Evolutionary conservation across 2,888 invertebrate genomes (phyloP), one percentile per base, ranked within the genome.

Genomic region (Spisula subtruncata): DNA sequence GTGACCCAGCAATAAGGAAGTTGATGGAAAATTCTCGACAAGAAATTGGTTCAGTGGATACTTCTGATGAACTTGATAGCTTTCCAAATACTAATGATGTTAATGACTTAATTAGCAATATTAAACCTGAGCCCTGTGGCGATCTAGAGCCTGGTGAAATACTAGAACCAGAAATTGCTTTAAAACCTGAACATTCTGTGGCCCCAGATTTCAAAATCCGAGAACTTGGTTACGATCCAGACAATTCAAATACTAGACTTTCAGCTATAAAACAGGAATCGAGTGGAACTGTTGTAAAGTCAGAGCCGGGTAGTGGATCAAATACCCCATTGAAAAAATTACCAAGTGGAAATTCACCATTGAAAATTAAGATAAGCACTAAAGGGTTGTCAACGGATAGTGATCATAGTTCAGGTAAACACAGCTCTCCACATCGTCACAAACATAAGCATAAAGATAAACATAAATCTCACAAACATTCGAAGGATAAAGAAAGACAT

Each of bases 341-440:
- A 84, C 54, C 66, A 75, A 79, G n/a, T 54, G 89, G 81, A 35
- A 90, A 75, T 66, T 93, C 95, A 12, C 94, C 95, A 12, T 88
- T 95, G 12, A 95, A 95, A 93, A 71, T 94, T 20, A 94, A 93
- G 90, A 94, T 95, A 41, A 94, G 91, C 88, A 93, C 93, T n/a
- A 90, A 92, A 85, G 92, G 91, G 71, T 35, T 90, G 54, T 75
- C 86, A n/a, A 56, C 84, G 14, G 92, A 92, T 71, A 81, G 89
- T 86, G 91, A 92, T 29, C 88, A 88, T 20, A 89, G 87, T 81
- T 88, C 88, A n/a, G 83, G 91, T 66, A 89, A 92, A 41, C 89
- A 90, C 54, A 86, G 86, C 35, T 91, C 90, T 32, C 92, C 91
- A 25, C 89, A 89, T 84, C 83, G 86, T 51, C 85, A 81, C 80